Evolutionary conservation across 2,888 invertebrate species (phyloP).

Genomic region (Drymonia ruficornis): DNA sequence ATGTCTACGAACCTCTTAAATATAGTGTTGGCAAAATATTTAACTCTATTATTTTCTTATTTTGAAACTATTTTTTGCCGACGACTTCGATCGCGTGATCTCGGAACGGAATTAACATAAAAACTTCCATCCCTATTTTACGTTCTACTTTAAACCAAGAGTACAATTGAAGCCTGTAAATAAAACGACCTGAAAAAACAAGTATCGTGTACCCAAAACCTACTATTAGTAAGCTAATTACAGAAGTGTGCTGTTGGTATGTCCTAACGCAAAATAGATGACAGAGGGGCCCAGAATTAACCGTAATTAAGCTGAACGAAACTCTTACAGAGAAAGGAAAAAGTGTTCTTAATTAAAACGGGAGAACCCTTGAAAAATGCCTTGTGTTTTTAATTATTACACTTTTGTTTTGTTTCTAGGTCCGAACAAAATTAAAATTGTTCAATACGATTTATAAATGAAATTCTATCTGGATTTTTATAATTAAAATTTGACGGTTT

Average conservation of each 20-base stretch:
- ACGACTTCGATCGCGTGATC: no score
- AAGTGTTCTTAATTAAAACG: constrained; percentile 74
- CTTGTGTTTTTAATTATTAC: constrained; percentile 70
- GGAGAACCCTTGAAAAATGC: constrained; percentile 61
- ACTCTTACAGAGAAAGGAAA: constrained; percentile 63
- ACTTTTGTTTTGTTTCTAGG: constrained; percentile 19
- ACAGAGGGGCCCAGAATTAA: constrained; percentile 59
- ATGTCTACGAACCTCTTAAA: constrained; percentile 21
- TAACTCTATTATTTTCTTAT: no score
- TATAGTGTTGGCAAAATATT: constrained; percentile 19
- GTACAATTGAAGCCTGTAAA: no score
- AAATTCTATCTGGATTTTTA: no score
- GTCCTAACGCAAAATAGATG: constrained; percentile 58
- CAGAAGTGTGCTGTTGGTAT: constrained; percentile 52
- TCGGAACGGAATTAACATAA: no score
- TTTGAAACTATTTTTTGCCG: no score
- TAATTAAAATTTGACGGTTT: no score
- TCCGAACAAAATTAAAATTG: constrained; percentile 2
- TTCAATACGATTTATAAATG: constrained; percentile 24
- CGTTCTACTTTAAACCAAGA: no score
- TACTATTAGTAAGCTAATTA: constrained; percentile 58
- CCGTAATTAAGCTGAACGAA: constrained; percentile 70
- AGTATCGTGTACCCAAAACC: constrained; percentile 41
- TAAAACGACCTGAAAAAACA: constrained; percentile 2
- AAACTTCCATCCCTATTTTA: no score